A percentile compares a stretch with the other conserved stretches of the same genome.
Evolutionary conservation across 2,113 vertebrate species (phyloP).

Genomic region (Pluvianellus socialis): DNA sequence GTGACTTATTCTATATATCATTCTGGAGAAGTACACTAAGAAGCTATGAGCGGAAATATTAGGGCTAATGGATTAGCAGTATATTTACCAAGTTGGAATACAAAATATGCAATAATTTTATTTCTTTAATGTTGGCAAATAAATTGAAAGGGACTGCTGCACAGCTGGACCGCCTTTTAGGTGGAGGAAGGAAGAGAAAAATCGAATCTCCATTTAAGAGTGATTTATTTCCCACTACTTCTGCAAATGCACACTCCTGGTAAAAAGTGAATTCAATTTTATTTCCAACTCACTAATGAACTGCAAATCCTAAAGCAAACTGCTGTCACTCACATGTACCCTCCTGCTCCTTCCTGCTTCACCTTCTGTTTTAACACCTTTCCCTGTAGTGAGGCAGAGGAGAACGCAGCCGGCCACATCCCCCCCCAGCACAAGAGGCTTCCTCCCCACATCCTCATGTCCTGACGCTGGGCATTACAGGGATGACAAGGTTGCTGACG

Average conservation of each 20-base stretch:
- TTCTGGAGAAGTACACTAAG: not conserved
- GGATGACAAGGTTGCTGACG: accelerated
- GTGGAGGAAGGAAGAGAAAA: not conserved
- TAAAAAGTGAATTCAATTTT: not conserved
- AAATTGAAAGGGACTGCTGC: not conserved
- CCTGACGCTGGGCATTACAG: not conserved
- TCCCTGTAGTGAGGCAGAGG: not conserved
- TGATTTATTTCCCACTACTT: not conserved
- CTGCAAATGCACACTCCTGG: accelerated
- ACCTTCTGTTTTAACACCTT: not conserved
- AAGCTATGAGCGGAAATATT: not conserved
- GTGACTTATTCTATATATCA: not conserved
- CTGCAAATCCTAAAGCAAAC: not conserved
- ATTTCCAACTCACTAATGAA: not conserved
- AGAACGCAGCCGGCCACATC: not conserved
- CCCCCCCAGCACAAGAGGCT: not conserved
- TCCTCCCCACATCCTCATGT: accelerated
- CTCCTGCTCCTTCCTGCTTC: not conserved
- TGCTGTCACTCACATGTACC: not conserved
- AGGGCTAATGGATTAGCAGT: not conserved
- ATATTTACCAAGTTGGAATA: not conserved
- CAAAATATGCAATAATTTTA: not conserved
- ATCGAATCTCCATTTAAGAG: not conserved
- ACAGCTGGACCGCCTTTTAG: not conserved
- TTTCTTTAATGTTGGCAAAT: not conserved